Percentiles rank a stretch among this genome's conserved stretches.
These are phyloP conservation scores for Dufourea novaeangliae DNA, from an alignment of 1,140 invertebrate species.

Conservation along the genomic window DNA sequence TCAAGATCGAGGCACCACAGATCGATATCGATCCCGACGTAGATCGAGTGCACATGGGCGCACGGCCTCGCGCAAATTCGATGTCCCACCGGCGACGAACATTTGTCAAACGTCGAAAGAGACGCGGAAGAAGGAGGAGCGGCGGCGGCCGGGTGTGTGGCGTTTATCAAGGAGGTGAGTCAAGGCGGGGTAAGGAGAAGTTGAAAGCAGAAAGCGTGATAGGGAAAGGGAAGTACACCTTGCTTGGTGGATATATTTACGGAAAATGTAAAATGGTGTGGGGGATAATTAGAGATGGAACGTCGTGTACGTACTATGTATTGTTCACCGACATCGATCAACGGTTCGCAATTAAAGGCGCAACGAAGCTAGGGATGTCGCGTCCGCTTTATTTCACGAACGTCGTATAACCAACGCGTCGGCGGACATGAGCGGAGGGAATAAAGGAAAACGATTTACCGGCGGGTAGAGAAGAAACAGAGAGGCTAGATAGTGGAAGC, in stretches of 20 bases:
- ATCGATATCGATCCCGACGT: conserved; percentile 22
- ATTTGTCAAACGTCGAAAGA: conserved; percentile 38
- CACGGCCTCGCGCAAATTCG: neutral
- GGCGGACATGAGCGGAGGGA: neutral
- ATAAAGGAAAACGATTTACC: conserved; percentile 14
- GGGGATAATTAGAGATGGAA: too few relatives aligned
- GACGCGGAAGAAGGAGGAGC: neutral
- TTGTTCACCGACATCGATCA: too few relatives aligned
- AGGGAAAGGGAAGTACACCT: neutral
- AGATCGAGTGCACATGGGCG: neutral
- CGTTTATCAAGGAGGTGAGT: conserved; percentile 2
- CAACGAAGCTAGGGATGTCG: too few relatives aligned
- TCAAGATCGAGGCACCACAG: neutral
- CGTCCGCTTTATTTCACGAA: too few relatives aligned
- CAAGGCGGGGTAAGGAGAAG: neutral
- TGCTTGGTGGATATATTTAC: neutral
- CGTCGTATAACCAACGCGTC: too few relatives aligned
- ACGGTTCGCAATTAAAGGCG: too few relatives aligned
- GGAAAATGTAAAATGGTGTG: too few relatives aligned
- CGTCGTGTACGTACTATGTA: too few relatives aligned
- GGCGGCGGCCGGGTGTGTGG: neutral
- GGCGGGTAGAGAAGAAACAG: conserved; percentile 4
- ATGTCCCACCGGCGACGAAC: conserved; percentile 13
- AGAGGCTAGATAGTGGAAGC: conserved; percentile 15
- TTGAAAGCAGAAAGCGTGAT: neutral